Conservation (phyloP, 2,888 invertebrate species). For the Scotopteryx bipunctaria region DNA sequence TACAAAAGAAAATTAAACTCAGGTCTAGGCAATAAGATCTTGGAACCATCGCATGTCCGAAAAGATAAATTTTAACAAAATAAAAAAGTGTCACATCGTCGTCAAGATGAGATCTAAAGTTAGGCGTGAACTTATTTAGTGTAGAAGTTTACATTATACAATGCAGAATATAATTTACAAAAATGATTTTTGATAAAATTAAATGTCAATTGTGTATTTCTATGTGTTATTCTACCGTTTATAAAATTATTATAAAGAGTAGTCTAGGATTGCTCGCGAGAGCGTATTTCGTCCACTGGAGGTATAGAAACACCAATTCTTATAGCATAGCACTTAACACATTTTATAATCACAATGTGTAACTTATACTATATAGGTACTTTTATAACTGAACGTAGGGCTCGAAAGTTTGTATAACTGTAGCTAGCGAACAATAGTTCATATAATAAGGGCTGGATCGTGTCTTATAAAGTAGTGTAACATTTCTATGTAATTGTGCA, state of each 20-base stretch:
- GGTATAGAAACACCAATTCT: slow-evolving; percentile 78
- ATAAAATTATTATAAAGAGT: slow-evolving; percentile 24
- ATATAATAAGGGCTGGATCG: slow-evolving; percentile 52
- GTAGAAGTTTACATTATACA: too few species aligned
- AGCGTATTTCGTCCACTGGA: slow-evolving; percentile 79
- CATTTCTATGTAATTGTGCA: slow-evolving; percentile 27
- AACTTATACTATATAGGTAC: slow-evolving; percentile 21
- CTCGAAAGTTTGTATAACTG: slow-evolving; percentile 28
- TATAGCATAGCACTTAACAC: slow-evolving; percentile 51
- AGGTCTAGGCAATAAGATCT: too few species aligned
- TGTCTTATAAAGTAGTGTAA: slow-evolving; percentile 58
- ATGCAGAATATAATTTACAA: too few species aligned
- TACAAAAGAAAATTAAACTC: too few species aligned
- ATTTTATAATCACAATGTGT: slow-evolving; percentile 28
- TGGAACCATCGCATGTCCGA: too few species aligned
- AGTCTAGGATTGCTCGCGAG: slow-evolving; percentile 60
- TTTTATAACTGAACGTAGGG: slow-evolving; percentile 23
- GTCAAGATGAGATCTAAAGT: too few species aligned
- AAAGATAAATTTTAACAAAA: too few species aligned
- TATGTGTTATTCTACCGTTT: slow-evolving; percentile 17
- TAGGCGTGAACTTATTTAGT: too few species aligned
- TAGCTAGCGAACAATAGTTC: slow-evolving; percentile 31
- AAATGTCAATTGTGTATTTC: too few species aligned
- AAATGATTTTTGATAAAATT: too few species aligned
- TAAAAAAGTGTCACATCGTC: too few species aligned